Base-by-base conservation (phyloP, 1,140 invertebrate genomes). In the Dinoponera quadriceps region DNA sequence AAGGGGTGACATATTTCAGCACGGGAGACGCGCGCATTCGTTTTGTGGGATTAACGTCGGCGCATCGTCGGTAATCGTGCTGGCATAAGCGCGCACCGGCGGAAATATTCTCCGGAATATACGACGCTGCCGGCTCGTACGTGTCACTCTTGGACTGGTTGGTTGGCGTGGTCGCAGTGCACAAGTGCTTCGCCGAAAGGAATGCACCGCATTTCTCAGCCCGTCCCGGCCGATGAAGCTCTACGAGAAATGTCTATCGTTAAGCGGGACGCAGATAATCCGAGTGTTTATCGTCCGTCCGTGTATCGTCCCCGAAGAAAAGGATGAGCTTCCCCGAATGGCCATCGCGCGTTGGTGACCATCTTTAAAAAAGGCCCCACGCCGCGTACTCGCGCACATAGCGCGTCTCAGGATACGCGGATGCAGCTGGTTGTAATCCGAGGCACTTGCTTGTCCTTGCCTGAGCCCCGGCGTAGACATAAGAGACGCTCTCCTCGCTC, bases 191-290 rank as follows among this genome's bases (percentile, higher is more conserved):
- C 63, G 49, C 33, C 49, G 38, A 27, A 29, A 68, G 87, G 87
- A 85, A 88, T 88, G 87, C 86, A 29, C 66, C 60, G 65, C 71
- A 71, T 88, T 60, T 84, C 63, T 60, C 25, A 27, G 20, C 11
- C 9, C 13, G 25, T 33, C 25, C 29, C 75, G 38, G 69, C 74
- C 59, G 63, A 22, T 27, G 66, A 27, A 74, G 49, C 65, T 60
- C 59, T 77, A 54, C 44, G 68, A 83, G 81, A 86, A 82, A 89
- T 81, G 84, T 83, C 85, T 84, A 83, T 51, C 84, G 73, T 86
- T 51, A 85, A 83, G 62, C 78, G 88, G 82, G 85, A 86, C 87
- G 86, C 88, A 90, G 89, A 92, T 92, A 93, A 93, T 92, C 92
- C 75, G 85, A 88, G 83, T 90, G 89, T 92, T 92, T 92, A 92